Conservation (phyloP, 2,113 vertebrate genomes). For the Camelus bactrianus region DNA sequence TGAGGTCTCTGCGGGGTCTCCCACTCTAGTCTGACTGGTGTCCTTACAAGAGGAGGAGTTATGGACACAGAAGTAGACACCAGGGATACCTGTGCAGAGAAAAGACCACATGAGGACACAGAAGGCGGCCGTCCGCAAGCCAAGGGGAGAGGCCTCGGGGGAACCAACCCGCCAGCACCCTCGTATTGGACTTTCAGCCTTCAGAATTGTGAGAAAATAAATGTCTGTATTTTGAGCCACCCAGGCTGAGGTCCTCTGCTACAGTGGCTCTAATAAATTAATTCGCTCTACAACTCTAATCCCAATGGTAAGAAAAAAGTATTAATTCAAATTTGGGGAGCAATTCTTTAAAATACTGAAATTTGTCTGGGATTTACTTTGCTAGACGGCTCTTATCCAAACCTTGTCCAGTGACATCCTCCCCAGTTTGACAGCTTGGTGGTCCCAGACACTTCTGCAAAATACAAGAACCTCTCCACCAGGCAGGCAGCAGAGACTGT, state of each 20-base stretch:
- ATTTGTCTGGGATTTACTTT: neutral
- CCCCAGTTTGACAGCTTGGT: neutral
- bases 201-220: neutral
- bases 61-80: neutral
- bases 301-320: neutral
- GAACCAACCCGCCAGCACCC: neutral
- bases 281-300: neutral
- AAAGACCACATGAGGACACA: rapidly evolving
- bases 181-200: rapidly evolving
- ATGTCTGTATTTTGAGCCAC: neutral
- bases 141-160: rapidly evolving
- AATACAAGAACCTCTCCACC: neutral
- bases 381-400: neutral
- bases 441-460: neutral
- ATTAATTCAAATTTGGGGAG: neutral
- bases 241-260: too few species aligned
- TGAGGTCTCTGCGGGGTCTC: rapidly evolving
- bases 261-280: neutral
- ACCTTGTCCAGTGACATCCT: neutral
- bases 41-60: neutral
- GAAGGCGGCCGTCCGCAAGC: rapidly evolving
- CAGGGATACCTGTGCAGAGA: rapidly evolving
- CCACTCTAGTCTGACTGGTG: neutral
- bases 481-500: neutral
- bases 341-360: neutral